Evolutionary conservation across 2,888 invertebrate genomes (phyloP).

Genomic region (Thysanoteuthis rhombus): DNA sequence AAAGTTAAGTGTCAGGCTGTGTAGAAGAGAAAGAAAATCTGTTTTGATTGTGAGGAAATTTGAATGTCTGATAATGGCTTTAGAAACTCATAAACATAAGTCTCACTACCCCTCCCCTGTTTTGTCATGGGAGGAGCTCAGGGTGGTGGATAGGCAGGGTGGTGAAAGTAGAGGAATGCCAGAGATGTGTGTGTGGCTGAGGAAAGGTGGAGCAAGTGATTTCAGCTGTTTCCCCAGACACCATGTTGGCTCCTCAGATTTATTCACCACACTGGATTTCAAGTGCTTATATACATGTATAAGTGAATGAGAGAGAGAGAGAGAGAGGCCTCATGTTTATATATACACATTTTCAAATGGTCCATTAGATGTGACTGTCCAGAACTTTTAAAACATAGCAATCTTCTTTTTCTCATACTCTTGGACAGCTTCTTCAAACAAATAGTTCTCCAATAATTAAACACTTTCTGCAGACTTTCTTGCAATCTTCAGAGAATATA

Average conservation of each 20-base stretch:
- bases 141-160: neutral
- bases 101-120: neutral
- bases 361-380: neutral
- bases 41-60: neutral
- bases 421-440: too few relatives aligned
- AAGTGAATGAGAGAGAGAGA: too few relatives aligned
- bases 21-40: slow-evolving; percentile 31
- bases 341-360: neutral
- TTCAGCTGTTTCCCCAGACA: neutral
- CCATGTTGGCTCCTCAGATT: neutral
- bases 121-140: neutral
- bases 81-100: neutral
- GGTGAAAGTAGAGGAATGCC: neutral
- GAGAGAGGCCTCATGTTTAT: neutral
- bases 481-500: too few relatives aligned
- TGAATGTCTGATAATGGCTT: slow-evolving; percentile 12
- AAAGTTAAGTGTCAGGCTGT: neutral
- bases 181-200: neutral
- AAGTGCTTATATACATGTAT: neutral
- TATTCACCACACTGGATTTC: neutral
- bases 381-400: too few relatives aligned
- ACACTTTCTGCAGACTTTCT: too few relatives aligned
- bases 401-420: too few relatives aligned
- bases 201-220: neutral
- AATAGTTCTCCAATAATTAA: too few relatives aligned